A percentile compares a stretch with the other conserved stretches of the same genome.
These are phyloP conservation scores for Paralichthys olivaceus DNA, from an alignment of 2,113 vertebrate genomes.

Conservation along the genomic window DNA sequence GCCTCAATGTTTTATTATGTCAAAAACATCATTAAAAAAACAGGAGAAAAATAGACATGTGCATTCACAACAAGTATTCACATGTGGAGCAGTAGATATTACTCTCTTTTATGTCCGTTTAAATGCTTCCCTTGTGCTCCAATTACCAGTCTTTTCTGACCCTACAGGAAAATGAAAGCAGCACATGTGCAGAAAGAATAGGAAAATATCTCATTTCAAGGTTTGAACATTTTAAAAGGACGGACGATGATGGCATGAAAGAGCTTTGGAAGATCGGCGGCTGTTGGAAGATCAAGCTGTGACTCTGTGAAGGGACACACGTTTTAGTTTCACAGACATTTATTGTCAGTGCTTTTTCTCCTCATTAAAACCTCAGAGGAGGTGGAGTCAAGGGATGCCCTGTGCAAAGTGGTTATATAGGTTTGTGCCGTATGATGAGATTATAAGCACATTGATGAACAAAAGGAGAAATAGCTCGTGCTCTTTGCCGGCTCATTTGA, in stretches of 20 bases:
- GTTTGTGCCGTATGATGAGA: neutral
- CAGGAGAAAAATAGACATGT: neutral
- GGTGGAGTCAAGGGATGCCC: neutral
- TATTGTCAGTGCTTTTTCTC: neutral
- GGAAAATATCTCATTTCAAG: neutral
- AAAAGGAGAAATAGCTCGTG: neutral
- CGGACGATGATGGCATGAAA: conserved; percentile 33
- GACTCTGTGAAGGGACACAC: neutral
- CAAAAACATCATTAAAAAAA: conserved; percentile 6
- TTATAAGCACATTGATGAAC: neutral
- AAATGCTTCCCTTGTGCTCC: conserved; percentile 8
- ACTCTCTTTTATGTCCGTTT: neutral
- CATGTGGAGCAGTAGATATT: neutral
- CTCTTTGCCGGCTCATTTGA: neutral
- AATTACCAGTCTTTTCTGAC: neutral
- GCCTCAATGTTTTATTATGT: neutral
- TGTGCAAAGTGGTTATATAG: neutral
- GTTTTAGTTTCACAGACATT: conserved; percentile 3
- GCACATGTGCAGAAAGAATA: neutral
- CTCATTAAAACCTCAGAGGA: conserved; percentile 27
- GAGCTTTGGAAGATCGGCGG: conserved; percentile 25
- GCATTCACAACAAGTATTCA: neutral
- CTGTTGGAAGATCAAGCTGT: conserved; percentile 37
- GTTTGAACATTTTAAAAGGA: conserved; percentile 12
- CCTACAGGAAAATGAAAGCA: neutral